Evolutionary conservation across 2,113 vertebrate genomes (phyloP), one percentile per base, ranked within the genome.

Genomic region (Athene cunicularia): DNA sequence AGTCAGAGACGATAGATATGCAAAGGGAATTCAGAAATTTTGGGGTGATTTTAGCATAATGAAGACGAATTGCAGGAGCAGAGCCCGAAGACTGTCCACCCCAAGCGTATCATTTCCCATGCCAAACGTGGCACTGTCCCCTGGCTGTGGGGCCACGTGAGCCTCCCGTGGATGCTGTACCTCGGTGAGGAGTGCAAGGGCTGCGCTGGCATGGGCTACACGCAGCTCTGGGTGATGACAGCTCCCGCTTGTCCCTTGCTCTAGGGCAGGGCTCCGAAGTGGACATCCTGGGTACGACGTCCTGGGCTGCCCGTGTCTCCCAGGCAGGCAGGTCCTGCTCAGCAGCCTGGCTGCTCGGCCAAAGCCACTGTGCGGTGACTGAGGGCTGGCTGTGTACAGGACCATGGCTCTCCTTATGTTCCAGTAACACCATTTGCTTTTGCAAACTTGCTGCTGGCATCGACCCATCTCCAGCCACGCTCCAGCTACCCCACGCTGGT

Each of bases 81-180:
- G 88, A 56, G 56, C 53, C 80, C 82, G 39, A 77, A 62, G 68
- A 22, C 4, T 92, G 80, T 60, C 64, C 64, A 52, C n/a, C 56
- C 47, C 28, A 32, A 86, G 63, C 0, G 1, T 3, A 12, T 8
- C 2, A 20, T 55, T 92, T 83, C 80, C 49, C 58, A 19, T 15
- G 23, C 21, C 30, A 24, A 41, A 49, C 1, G 35, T 2, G 3
- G 26, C 64, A 28, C 26, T 1, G 0, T 14, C 10, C 45, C 79
- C n/a, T 0, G 0, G 33, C 50, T 66, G 62, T 1, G 4, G 28
- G n/a, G 37, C n/a, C n/a, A 20, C 0, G 0, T 16, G 71, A 47
- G 26, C 17, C 58, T 68, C 43, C 49, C 2, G 3, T 22, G 88
- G 68, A 17, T 59, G 45, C 3, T 1, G 5, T 45, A 26, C 12